A percentile compares a stretch with the other conserved stretches of the same genome.
Conservation (phyloP, 92 coral and sea anemone genomes). For the Micromussa lordhowensis region DNA sequence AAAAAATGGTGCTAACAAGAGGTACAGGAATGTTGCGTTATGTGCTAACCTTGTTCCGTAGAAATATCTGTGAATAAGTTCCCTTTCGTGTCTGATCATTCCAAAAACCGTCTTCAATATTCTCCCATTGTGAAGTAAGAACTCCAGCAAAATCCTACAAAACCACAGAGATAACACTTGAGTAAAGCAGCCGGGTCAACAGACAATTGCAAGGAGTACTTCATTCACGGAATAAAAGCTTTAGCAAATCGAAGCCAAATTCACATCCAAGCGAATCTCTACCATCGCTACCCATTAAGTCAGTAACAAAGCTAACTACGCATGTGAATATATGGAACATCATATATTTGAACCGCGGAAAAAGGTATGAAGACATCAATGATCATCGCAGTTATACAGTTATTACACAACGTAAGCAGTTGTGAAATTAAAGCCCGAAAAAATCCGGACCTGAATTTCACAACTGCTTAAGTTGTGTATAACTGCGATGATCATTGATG, state of each 20-base stretch:
- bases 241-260: not conserved
- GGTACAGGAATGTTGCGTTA: not conserved
- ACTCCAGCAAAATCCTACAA: conserved; percentile 83
- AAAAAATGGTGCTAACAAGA: not conserved
- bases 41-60: conserved; percentile 85
- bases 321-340: too few species aligned
- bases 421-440: too few species aligned
- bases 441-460: too few species aligned
- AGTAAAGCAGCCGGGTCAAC: not conserved
- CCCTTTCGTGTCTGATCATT: conserved; percentile 89
- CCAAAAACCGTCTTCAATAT: conserved; percentile 85
- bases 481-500: too few species aligned
- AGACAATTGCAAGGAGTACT: not conserved
- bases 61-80: conserved; percentile 95
- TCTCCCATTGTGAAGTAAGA: conserved; percentile 89
- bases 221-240: not conserved
- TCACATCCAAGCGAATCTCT: not conserved
- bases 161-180: not conserved
- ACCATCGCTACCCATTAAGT: not conserved
- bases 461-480: too few species aligned
- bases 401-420: too few species aligned
- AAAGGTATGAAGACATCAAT: too few species aligned
- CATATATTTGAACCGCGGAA: too few species aligned
- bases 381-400: too few species aligned
- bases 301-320: too few species aligned